These are phyloP conservation scores for Tyria jacobaeae DNA, from an alignment of 2,888 invertebrate genomes.

Conservation along the genomic window DNA sequence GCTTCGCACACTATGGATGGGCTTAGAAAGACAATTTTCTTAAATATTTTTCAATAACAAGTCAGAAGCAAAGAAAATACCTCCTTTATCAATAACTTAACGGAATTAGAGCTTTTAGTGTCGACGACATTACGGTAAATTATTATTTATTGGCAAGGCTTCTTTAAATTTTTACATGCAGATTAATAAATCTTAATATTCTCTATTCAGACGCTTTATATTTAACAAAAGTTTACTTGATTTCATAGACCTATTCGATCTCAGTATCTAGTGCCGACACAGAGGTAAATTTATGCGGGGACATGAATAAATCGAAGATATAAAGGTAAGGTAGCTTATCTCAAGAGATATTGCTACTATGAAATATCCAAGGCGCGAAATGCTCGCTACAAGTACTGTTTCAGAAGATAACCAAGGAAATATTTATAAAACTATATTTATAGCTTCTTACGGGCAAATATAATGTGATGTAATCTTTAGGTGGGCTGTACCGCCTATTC, in stretches of 20 bases:
- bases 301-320: constrained; percentile 83
- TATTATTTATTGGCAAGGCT: background rate
- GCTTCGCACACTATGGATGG: too few species aligned
- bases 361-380: constrained; percentile 70
- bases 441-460: constrained; percentile 30
- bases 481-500: constrained; percentile 32
- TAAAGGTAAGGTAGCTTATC: constrained; percentile 78
- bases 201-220: background rate
- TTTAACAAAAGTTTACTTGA: background rate
- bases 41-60: too few species aligned
- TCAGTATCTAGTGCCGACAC: constrained; percentile 63
- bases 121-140: background rate
- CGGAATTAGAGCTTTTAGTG: too few species aligned
- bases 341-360: constrained; percentile 76
- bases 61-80: too few species aligned
- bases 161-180: background rate
- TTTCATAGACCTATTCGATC: constrained; percentile 25
- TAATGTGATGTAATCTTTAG: constrained; percentile 16
- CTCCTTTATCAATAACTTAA: too few species aligned
- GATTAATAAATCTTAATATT: background rate
- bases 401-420: constrained; percentile 56
- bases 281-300: constrained; percentile 74
- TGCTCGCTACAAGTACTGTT: constrained; percentile 51
- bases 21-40: too few species aligned
- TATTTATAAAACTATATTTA: constrained; percentile 52